phyloP scores from a whole-genome alignment of 1,140 invertebrate genomes.

The Hylaeus volcanicus region DNA sequence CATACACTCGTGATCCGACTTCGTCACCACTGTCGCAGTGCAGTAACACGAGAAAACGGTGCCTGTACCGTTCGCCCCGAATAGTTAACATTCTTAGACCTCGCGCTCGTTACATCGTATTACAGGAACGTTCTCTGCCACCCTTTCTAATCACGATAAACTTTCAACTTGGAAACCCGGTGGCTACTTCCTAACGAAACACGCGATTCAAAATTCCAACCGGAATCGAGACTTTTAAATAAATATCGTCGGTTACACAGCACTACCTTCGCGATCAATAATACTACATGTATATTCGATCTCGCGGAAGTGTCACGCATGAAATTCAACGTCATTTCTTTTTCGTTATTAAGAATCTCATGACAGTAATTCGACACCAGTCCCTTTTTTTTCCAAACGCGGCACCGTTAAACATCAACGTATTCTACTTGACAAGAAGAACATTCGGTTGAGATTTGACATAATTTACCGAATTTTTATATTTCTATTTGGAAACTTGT shows the following conservation, averaged over 20 bases:
- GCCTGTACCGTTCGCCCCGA: constrained; percentile 42
- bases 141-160: constrained; percentile 41
- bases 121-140: constrained; percentile 29
- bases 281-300: constrained; percentile 30
- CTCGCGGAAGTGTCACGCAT: constrained; percentile 43
- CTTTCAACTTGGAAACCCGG: constrained; percentile 14
- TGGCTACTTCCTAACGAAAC: constrained; percentile 2
- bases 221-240: neutral
- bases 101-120: constrained; percentile 27
- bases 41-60: constrained; percentile 41
- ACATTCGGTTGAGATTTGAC: too few species aligned
- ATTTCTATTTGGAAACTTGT: too few species aligned
- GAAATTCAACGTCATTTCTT: constrained; percentile 20
- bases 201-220: neutral
- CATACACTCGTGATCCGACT: constrained; percentile 56
- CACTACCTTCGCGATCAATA: constrained; percentile 24
- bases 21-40: constrained; percentile 45
- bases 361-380: constrained; percentile 30
- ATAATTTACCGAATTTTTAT: too few species aligned
- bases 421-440: neutral
- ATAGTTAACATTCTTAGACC: constrained; percentile 43
- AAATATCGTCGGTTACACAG: neutral
- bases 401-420: constrained; percentile 33
- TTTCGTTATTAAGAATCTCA: constrained; percentile 25
- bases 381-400: constrained; percentile 37